phyloP scores from a whole-genome alignment of 2,113 vertebrate species.

The Telmatochromis brichardi region DNA sequence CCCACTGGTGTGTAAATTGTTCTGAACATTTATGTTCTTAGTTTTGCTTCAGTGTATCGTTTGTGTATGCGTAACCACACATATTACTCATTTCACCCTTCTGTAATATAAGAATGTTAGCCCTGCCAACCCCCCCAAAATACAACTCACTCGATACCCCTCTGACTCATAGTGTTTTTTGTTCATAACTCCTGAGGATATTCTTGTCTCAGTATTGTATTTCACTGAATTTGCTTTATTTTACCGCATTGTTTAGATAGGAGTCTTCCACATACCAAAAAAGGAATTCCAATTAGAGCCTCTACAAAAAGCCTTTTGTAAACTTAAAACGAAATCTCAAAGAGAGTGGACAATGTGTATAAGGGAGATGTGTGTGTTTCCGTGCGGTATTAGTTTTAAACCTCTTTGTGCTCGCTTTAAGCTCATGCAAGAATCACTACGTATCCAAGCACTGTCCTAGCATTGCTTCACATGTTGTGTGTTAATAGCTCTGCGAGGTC shows the following conservation, averaged over 20 bases:
- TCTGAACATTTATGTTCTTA: neutral
- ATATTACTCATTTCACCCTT: neutral
- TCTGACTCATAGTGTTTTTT: slow-evolving; percentile 29
- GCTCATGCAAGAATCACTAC: neutral
- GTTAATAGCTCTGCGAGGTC: neutral
- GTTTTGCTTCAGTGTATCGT: neutral
- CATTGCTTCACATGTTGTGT: neutral
- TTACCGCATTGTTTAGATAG: neutral
- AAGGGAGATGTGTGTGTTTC: neutral
- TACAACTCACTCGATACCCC: neutral
- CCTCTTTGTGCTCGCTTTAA: neutral
- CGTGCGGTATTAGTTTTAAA: neutral
- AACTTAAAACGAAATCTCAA: neutral
- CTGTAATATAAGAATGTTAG: neutral
- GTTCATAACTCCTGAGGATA: slow-evolving; percentile 15
- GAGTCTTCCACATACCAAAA: neutral
- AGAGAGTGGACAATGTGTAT: neutral
- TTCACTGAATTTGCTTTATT: neutral
- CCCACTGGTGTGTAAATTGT: neutral
- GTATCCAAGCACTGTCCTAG: neutral
- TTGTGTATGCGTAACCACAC: neutral
- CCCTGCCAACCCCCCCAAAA: neutral
- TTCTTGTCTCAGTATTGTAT: neutral
- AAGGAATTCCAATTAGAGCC: neutral
- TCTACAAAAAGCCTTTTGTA: slow-evolving; percentile 3